Base-by-base conservation (phyloP, 2,113 vertebrate species). In the Hydrochoerus hydrochaeris region DNA sequence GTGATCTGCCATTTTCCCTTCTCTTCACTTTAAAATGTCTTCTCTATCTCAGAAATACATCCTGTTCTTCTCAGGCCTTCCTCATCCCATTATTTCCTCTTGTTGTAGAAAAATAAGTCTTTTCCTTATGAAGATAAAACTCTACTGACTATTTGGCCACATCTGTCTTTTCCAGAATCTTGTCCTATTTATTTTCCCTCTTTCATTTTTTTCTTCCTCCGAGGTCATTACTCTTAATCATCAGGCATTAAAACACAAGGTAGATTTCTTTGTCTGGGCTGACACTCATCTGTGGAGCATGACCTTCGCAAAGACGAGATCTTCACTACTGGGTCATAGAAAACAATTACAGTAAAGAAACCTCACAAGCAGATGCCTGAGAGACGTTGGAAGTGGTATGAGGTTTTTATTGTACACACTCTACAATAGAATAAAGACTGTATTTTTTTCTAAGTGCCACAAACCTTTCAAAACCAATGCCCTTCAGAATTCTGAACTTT, bases 1-100 rank as follows among this genome's bases (percentile, higher is more conserved):
- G 58, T 88, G n/a, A 95, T 78, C 58, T 92, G 75, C 69, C 57
- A 83, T 96, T 95, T 94, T 87, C 38, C 30, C 24, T 91, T 95
- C 69, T 96, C 35, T 82, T 14, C 58, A 91, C 32, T 96, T 95
- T 35, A 85, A 69, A 94, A 60, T 96, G 71, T 81, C 67, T 58
- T 92, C 10, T 88, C 44, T 52, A 63, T 52, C 44, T 96, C 38
- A 82, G 52, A 95, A 94, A 90, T 96, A 78, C 81, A n/a, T 81
- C 88, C 11, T 52, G 52, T 90, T 97, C 90, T 65, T 92, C 90
- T 71, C 60, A 78, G n/a, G n/a, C n/a, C n/a, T n/a, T 90, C 28
- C 19, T 94, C 35, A n/a, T 89, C 41, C 14, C 54, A 52, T 78
- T 75, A 57, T 88, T 88, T 97, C 16, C 58, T 82, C 49, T 93